Percentiles rank a stretch among this genome's conserved stretches.
phyloP scores from a whole-genome alignment of 2,113 vertebrate genomes.

The Phrynosoma blainvillii region DNA sequence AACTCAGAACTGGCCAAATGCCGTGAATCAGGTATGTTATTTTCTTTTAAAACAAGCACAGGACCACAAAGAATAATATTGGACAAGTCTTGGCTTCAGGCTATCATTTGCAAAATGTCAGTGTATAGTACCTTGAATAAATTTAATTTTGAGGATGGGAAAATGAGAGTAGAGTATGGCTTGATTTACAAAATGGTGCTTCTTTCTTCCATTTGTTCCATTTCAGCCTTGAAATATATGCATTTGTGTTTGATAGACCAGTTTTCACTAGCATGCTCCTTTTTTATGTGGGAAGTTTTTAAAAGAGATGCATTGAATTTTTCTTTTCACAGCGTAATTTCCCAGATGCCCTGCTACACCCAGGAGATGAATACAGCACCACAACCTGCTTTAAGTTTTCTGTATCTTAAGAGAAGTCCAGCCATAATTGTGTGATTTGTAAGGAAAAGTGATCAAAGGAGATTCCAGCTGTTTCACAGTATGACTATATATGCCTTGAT shows the following conservation, averaged over 20 bases:
- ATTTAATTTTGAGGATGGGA: background rate
- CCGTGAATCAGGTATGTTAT: constrained; percentile 87
- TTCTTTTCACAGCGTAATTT: constrained; percentile 80
- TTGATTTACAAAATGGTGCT: background rate
- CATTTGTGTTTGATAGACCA: background rate
- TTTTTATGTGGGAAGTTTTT: background rate
- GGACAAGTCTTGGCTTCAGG: background rate
- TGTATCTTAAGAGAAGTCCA: constrained; percentile 39
- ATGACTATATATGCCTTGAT: background rate
- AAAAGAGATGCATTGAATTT: background rate
- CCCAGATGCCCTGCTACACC: constrained; percentile 81
- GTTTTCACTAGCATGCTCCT: background rate
- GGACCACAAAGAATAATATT: background rate
- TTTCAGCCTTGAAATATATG: background rate
- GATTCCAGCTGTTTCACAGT: background rate
- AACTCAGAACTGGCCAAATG: constrained; percentile 94
- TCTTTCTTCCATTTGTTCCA: background rate
- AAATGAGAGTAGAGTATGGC: background rate
- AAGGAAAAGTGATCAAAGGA: accelerated
- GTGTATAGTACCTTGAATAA: too few relatives aligned
- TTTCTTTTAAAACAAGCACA: background rate
- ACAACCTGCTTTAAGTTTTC: constrained; percentile 84
- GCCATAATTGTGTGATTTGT: background rate
- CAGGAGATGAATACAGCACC: constrained; percentile 85
- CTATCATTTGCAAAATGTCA: background rate